Percentiles rank a stretch among this genome's conserved stretches.
Conservation (phyloP, 1,140 invertebrate genomes). For the Drosophila mauritiana region DNA sequence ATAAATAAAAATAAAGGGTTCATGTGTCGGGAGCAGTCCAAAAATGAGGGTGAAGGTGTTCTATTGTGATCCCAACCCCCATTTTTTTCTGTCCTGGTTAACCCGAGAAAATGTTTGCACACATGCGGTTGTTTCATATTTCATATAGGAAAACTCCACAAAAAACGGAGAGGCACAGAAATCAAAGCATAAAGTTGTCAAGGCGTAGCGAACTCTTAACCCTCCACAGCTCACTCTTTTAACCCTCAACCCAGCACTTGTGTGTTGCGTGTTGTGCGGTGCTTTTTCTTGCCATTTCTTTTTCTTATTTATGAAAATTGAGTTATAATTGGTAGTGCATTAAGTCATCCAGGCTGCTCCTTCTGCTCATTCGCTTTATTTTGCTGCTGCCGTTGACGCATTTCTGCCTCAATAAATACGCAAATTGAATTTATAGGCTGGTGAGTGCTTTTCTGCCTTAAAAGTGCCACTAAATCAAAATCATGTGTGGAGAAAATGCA, state of each 20-base stretch:
- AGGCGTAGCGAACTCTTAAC: slow-evolving; percentile 68
- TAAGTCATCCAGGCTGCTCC: slow-evolving; percentile 59
- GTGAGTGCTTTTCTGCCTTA: slow-evolving; percentile 69
- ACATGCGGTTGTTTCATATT: slow-evolving; percentile 83
- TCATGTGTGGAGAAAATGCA: slow-evolving; percentile 66
- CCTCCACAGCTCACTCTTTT: slow-evolving; percentile 9
- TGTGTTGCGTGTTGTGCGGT: slow-evolving; percentile 53
- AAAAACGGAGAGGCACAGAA: slow-evolving; percentile 62
- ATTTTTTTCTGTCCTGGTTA: slow-evolving; percentile 18
- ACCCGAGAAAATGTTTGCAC: slow-evolving; percentile 72
- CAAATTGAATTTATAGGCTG: slow-evolving; percentile 83
- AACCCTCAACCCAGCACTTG: slow-evolving; percentile 13
- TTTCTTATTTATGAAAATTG: slow-evolving; percentile 81
- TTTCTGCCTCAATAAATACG: slow-evolving; percentile 82
- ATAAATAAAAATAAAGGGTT: slow-evolving; percentile 60
- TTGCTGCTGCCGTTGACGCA: slow-evolving; percentile 64
- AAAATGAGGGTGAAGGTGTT: slow-evolving; percentile 36
- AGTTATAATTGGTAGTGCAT: slow-evolving; percentile 83
- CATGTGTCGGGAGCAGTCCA: slow-evolving; percentile 35
- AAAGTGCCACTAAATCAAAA: slow-evolving; percentile 84
- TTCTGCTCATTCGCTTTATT: not conserved
- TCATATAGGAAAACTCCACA: slow-evolving; percentile 54
- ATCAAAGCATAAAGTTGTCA: slow-evolving; percentile 81
- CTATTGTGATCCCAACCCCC: slow-evolving; percentile 9
- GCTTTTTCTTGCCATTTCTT: slow-evolving; percentile 41